Percentiles rank a stretch among this genome's conserved stretches.
Conservation (phyloP, 2,888 invertebrate genomes). For the Choristoneura rosaceana region DNA sequence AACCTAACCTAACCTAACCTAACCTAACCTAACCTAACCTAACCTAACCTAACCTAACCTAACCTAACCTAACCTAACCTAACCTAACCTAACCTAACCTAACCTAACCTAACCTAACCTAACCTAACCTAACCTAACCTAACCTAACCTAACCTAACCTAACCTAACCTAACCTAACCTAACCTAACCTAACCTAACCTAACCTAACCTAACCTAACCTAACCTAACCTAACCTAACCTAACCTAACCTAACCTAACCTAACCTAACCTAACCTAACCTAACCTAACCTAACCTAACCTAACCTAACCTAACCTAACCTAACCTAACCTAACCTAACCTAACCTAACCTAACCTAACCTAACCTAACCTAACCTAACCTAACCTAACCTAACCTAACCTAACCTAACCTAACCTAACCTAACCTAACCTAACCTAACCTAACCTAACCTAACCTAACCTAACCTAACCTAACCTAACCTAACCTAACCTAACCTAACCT, state of each 20-base stretch:
- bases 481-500: slow-evolving; percentile 19
- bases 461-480: slow-evolving; percentile 19
- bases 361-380: slow-evolving; percentile 19
- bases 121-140: slow-evolving; percentile 19
- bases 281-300: slow-evolving; percentile 19
- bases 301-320: slow-evolving; percentile 19
- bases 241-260: slow-evolving; percentile 19
- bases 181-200: slow-evolving; percentile 19
- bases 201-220: slow-evolving; percentile 19
- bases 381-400: slow-evolving; percentile 19
- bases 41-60: slow-evolving; percentile 19
- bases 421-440: slow-evolving; percentile 19
- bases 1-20: too few relatives aligned
- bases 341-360: slow-evolving; percentile 19
- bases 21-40: too few relatives aligned
- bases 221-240: slow-evolving; percentile 18
- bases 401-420: slow-evolving; percentile 19
- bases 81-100: slow-evolving; percentile 19
- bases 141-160: slow-evolving; percentile 16
- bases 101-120: slow-evolving; percentile 16
- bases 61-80: slow-evolving; percentile 11
- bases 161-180: slow-evolving; percentile 19
- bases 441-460: slow-evolving; percentile 19
- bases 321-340: slow-evolving; percentile 19
- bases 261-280: slow-evolving; percentile 19